These are phyloP conservation scores for Zaprionus lineosus DNA, from an alignment of 2,888 invertebrate species.

Conservation along the genomic window DNA sequence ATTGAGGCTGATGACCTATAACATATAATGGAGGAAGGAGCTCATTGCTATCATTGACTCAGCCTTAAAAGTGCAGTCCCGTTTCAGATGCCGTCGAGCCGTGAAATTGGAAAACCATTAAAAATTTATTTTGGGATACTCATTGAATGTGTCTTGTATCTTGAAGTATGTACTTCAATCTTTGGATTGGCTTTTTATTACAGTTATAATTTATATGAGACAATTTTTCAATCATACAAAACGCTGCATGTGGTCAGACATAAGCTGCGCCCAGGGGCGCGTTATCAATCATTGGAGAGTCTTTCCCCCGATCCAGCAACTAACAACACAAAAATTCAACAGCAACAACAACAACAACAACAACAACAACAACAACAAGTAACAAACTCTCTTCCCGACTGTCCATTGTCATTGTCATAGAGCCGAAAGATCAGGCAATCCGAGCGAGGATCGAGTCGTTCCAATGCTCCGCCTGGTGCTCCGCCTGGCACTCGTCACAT, in stretches of 20 bases:
- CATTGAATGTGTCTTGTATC: conserved; percentile 6
- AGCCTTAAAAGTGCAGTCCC: conserved; percentile 6
- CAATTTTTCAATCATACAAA: conserved; percentile 65
- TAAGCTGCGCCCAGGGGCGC: conserved; percentile 42
- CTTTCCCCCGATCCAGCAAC: too few species aligned
- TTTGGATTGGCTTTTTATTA: conserved; percentile 56
- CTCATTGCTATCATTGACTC: too few species aligned
- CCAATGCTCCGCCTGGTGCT: conserved; percentile 19
- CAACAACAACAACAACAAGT: too few species aligned
- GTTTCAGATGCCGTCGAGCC: conserved; percentile 12
- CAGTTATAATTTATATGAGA: conserved; percentile 76
- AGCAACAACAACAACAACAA: too few species aligned
- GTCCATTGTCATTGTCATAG: conserved; percentile 28
- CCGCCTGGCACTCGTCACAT: conserved; percentile 39
- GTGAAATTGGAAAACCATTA: conserved; percentile 72
- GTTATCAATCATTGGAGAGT: conserved; percentile 64
- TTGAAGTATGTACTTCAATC: conserved; percentile 16
- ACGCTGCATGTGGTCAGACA: conserved; percentile 60
- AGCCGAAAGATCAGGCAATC: conserved; percentile 2
- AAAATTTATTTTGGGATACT: conserved; percentile 10
- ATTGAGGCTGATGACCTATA: conserved; percentile 12
- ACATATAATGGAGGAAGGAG: too few species aligned
- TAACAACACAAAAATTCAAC: too few species aligned
- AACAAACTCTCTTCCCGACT: conserved; percentile 5
- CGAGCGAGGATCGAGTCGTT: neutral